phyloP scores from a whole-genome alignment of 2,888 invertebrate species.

The Oegoconia quadripuncta region DNA sequence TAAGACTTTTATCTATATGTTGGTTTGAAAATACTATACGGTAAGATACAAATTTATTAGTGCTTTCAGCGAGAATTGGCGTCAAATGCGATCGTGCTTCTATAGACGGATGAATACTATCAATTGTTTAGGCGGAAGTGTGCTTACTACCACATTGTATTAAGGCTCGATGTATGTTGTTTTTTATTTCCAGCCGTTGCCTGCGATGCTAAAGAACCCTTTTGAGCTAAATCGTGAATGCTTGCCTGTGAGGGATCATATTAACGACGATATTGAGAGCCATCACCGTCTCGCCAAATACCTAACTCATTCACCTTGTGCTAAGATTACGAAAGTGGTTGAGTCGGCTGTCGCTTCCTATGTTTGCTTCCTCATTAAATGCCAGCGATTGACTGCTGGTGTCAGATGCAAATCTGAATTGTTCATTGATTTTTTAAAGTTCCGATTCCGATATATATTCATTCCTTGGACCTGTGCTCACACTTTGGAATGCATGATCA shows the following conservation, averaged over 20 bases:
- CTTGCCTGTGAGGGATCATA: conserved; percentile 79
- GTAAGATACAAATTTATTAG: too few relatives aligned
- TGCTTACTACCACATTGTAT: conserved; percentile 66
- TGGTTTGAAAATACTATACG: too few relatives aligned
- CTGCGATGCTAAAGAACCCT: conserved; percentile 79
- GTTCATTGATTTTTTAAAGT: conserved; percentile 24
- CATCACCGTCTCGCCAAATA: conserved; percentile 74
- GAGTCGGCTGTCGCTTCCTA: conserved; percentile 51
- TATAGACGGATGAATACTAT: conserved; percentile 38
- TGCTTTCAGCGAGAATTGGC: conserved; percentile 8
- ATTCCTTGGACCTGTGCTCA: conserved; percentile 67
- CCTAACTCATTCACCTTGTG: conserved; percentile 75
- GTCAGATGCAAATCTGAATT: conserved; percentile 19
- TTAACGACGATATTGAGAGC: conserved; percentile 75
- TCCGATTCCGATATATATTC: conserved; percentile 55
- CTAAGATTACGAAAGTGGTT: conserved; percentile 61
- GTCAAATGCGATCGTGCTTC: not conserved
- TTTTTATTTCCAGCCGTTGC: conserved; percentile 80
- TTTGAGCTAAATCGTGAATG: conserved; percentile 80
- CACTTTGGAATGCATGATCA: conserved; percentile 68
- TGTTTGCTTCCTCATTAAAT: conserved; percentile 65
- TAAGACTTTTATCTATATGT: too few relatives aligned
- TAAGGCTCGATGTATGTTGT: conserved; percentile 79
- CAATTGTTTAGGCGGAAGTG: conserved; percentile 46
- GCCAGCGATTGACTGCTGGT: conserved; percentile 73